Evolutionary conservation across 1,140 invertebrate species (phyloP).

Genomic region (Orchestia grillus): DNA sequence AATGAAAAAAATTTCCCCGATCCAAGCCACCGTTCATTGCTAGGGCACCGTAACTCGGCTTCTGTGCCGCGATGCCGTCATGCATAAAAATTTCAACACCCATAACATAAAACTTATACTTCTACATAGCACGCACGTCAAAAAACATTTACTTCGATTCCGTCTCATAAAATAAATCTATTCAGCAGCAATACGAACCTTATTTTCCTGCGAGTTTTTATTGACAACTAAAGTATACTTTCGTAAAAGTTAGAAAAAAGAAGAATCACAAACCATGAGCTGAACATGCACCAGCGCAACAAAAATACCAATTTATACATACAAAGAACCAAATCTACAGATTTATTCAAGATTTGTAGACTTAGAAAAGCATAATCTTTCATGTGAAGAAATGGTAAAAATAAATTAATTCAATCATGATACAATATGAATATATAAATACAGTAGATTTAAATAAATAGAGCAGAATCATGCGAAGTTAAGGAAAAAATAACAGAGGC

Average conservation of each 20-base stretch:
- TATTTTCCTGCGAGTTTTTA: not conserved
- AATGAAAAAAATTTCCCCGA: too few species aligned
- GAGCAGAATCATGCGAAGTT: not conserved
- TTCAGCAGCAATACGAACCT: not conserved
- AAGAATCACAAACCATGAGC: not conserved
- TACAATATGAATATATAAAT: not conserved
- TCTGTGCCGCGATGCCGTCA: too few species aligned
- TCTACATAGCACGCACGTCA: not conserved
- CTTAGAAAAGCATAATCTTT: not conserved
- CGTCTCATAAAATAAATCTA: not conserved
- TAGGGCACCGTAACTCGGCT: not conserved
- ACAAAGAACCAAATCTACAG: not conserved
- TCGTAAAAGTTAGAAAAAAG: too few species aligned
- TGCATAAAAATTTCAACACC: not conserved
- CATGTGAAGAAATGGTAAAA: not conserved
- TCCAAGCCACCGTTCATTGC: not conserved
- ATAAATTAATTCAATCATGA: not conserved
- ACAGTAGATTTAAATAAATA: not conserved
- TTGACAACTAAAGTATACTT: not conserved
- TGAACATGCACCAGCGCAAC: not conserved
- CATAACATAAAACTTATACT: not conserved
- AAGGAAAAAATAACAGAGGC: not conserved
- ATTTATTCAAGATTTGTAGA: not conserved
- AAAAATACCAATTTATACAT: not conserved
- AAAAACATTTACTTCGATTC: not conserved